phyloP scores from a whole-genome alignment of 1,140 invertebrate genomes.

The Drosophila jambulina region DNA sequence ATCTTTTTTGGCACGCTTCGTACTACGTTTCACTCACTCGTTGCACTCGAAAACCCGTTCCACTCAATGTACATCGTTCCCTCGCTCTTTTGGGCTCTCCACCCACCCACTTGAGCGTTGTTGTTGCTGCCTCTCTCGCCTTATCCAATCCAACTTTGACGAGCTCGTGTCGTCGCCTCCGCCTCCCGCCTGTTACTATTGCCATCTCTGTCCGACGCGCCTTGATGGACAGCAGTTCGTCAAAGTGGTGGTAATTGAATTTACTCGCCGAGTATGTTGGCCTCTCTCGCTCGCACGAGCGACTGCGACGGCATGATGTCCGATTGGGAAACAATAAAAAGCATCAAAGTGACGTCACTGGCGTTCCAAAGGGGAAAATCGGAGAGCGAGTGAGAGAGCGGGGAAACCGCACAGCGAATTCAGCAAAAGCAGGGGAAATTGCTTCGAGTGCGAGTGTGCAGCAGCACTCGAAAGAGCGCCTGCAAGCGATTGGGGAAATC shows the following conservation, averaged over 20 bases:
- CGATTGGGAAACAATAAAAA: slow-evolving; percentile 73
- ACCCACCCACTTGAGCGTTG: slow-evolving; percentile 48
- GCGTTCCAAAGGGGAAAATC: slow-evolving; percentile 7
- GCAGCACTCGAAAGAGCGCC: slow-evolving; percentile 21
- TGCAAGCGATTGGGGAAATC: slow-evolving; percentile 19
- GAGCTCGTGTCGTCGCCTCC: slow-evolving; percentile 81
- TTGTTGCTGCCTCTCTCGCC: slow-evolving; percentile 41
- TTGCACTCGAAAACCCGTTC: slow-evolving; percentile 54
- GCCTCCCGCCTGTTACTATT: slow-evolving; percentile 58
- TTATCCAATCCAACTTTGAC: slow-evolving; percentile 63
- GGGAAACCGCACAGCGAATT: slow-evolving; percentile 54
- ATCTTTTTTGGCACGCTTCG: slow-evolving; percentile 65
- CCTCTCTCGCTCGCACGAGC: slow-evolving; percentile 38
- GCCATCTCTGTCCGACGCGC: slow-evolving; percentile 61
- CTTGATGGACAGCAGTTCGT: slow-evolving; percentile 83
- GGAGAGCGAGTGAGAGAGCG: slow-evolving; percentile 7
- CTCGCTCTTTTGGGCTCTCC: slow-evolving; percentile 21
- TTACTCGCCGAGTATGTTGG: slow-evolving; percentile 24
- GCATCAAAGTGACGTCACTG: slow-evolving; percentile 60
- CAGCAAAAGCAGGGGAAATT: slow-evolving; percentile 76
- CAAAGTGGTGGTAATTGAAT: slow-evolving; percentile 84
- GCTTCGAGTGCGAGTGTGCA: slow-evolving; percentile 16
- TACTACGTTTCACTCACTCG: slow-evolving; percentile 4
- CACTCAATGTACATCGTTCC: slow-evolving; percentile 34
- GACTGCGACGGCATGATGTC: slow-evolving; percentile 58